phyloP scores from a whole-genome alignment of 2,797 vertebrate genomes.

The Zalophus californianus region DNA sequence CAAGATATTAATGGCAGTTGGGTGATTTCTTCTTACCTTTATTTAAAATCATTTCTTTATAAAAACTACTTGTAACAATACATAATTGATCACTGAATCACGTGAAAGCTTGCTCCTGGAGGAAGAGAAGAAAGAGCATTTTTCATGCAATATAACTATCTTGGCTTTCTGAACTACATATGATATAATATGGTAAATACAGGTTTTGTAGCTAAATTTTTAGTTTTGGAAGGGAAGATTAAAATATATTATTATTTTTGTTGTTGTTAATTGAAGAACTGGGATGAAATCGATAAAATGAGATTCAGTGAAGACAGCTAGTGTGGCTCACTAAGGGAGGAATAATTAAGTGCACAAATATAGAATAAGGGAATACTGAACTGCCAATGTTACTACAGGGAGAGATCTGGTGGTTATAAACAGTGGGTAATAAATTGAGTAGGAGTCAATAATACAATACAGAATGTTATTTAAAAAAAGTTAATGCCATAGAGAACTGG shows the following conservation, averaged over 20 bases:
- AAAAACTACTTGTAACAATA: slow-evolving; percentile 3
- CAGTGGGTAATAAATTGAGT: neutral
- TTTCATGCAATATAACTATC: neutral
- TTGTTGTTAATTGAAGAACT: slow-evolving; percentile 41
- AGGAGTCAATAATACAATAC: neutral
- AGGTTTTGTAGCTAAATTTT: neutral
- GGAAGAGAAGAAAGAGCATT: neutral
- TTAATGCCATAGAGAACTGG: neutral
- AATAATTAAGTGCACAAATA: slow-evolving; percentile 1
- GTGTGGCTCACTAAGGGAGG: neutral
- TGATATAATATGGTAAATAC: slow-evolving; percentile 26
- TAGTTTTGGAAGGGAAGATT: slow-evolving; percentile 62
- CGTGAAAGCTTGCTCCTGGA: neutral
- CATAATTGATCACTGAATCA: slow-evolving; percentile 3
- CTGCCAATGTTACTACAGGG: neutral
- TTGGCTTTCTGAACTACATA: neutral
- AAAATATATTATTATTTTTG: slow-evolving; percentile 47
- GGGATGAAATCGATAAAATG: slow-evolving; percentile 38
- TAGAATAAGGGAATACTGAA: neutral
- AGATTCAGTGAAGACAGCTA: slow-evolving; percentile 28
- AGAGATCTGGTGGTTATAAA: neutral
- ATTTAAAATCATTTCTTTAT: slow-evolving; percentile 31
- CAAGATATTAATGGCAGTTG: neutral
- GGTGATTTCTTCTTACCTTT: neutral
- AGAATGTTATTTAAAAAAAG: neutral